Evolutionary conservation across 2,797 vertebrate genomes (phyloP).

Genomic region (Rhinichthys osculus): DNA sequence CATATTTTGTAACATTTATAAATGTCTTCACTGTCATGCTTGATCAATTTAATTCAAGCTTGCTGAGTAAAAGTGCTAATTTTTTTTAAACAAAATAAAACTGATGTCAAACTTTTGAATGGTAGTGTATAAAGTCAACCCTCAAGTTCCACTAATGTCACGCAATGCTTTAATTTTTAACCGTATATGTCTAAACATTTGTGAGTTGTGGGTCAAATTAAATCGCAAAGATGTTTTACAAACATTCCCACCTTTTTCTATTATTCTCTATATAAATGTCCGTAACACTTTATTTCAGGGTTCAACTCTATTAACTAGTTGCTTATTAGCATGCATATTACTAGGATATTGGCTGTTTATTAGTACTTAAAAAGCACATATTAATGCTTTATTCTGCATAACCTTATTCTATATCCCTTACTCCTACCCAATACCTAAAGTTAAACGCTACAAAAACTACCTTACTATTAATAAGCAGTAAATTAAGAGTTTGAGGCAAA

Average conservation of each 20-base stretch:
- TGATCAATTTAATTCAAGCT: neutral
- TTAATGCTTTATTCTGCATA: no score
- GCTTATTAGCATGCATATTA: no score
- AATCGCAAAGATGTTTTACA: neutral
- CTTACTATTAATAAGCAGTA: no score
- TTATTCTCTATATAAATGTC: neutral
- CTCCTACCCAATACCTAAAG: no score
- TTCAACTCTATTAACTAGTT: no score
- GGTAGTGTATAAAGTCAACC: neutral
- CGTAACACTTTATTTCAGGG: no score
- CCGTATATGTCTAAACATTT: neutral
- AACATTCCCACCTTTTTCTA: neutral
- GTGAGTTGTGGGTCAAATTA: neutral
- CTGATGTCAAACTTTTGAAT: neutral
- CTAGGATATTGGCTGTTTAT: no score
- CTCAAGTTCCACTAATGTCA: neutral
- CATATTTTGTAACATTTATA: neutral
- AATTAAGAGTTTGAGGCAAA: no score
- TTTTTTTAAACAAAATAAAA: neutral
- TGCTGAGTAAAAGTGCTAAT: neutral
- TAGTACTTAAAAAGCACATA: no score
- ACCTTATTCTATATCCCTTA: no score
- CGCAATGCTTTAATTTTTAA: neutral
- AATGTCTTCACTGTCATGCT: neutral
- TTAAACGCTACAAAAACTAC: no score